Percentiles rank a stretch among this genome's conserved stretches.
Conservation (phyloP, 2,113 vertebrate species). For the Anolis carolinensis region DNA sequence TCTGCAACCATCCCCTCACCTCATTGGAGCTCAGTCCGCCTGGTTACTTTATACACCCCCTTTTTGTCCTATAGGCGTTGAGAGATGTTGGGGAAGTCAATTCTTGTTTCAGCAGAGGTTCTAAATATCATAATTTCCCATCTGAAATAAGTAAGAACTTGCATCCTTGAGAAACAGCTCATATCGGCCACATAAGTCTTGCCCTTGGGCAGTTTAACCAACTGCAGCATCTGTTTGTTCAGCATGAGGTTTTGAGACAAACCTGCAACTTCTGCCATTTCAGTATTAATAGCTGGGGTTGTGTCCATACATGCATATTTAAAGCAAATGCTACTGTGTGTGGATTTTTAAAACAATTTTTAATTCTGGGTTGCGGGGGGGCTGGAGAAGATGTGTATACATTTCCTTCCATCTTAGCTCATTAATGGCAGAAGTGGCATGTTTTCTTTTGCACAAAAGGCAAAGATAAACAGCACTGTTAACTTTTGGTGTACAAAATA, state of each 20-base stretch:
- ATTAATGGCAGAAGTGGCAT: slow-evolving; percentile 67
- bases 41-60: slow-evolving; percentile 53
- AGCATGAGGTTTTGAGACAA: slow-evolving; percentile 56
- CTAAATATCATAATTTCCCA: background rate
- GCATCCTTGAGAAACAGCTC: slow-evolving; percentile 35
- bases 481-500: slow-evolving; percentile 77
- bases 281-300: slow-evolving; percentile 61
- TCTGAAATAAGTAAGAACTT: slow-evolving; percentile 18
- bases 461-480: slow-evolving; percentile 82
- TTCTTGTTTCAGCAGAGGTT: slow-evolving; percentile 33
- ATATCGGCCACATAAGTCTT: slow-evolving; percentile 24
- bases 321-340: slow-evolving; percentile 29
- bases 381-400: slow-evolving; percentile 52
- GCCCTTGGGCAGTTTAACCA: slow-evolving; percentile 38
- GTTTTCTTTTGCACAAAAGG: slow-evolving; percentile 64
- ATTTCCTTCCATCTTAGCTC: slow-evolving; percentile 45
- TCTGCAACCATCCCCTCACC: slow-evolving; percentile 53
- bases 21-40: slow-evolving; percentile 56
- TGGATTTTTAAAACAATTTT: slow-evolving; percentile 56
- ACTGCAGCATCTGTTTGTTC: slow-evolving; percentile 48
- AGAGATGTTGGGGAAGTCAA: slow-evolving; percentile 43
- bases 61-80: slow-evolving; percentile 23
- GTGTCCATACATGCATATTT: slow-evolving; percentile 52
- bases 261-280: slow-evolving; percentile 64
- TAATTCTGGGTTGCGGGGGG: slow-evolving; percentile 50